phyloP scores from a whole-genome alignment of 2,888 invertebrate genomes.

The Beris morrisii region DNA sequence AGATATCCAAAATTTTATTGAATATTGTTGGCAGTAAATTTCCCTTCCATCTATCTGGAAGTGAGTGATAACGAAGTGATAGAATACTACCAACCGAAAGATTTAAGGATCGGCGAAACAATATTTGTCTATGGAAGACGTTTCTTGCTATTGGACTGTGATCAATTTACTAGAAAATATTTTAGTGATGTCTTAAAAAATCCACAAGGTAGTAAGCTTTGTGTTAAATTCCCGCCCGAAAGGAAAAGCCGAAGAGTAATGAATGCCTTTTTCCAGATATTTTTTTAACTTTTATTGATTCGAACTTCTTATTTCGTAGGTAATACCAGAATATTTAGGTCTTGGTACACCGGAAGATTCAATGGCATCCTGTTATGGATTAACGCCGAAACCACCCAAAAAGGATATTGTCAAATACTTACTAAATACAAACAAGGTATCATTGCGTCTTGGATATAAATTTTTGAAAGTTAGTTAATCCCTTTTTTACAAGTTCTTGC shows the following conservation, averaged over 20 bases:
- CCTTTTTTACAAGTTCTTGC: conserved; percentile 56
- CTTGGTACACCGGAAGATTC: conserved; percentile 79
- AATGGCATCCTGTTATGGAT: conserved; percentile 69
- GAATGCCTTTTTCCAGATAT: neutral
- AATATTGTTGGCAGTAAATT: conserved; percentile 56
- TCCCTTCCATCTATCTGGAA: conserved; percentile 71
- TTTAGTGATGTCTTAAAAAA: conserved; percentile 57
- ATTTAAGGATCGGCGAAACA: conserved; percentile 74
- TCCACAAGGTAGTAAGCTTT: conserved; percentile 44
- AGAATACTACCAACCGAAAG: conserved; percentile 76
- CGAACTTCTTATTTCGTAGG: conserved; percentile 39
- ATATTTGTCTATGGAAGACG: conserved; percentile 69
- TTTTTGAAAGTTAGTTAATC: no score
- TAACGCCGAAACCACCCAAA: conserved; percentile 72
- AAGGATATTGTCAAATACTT: conserved; percentile 76
- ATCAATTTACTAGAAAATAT: conserved; percentile 77
- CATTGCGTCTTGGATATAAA: conserved; percentile 42
- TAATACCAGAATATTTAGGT: conserved; percentile 41
- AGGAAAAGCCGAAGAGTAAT: conserved; percentile 42
- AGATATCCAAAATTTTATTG: conserved; percentile 13
- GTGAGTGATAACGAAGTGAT: conserved; percentile 69
- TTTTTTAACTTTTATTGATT: neutral
- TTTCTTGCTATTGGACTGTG: conserved; percentile 78
- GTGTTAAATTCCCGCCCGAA: conserved; percentile 49
- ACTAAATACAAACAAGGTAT: conserved; percentile 68